phyloP scores from a whole-genome alignment of 2,113 vertebrate genomes.

The Chiloscyllium plagiosum region DNA sequence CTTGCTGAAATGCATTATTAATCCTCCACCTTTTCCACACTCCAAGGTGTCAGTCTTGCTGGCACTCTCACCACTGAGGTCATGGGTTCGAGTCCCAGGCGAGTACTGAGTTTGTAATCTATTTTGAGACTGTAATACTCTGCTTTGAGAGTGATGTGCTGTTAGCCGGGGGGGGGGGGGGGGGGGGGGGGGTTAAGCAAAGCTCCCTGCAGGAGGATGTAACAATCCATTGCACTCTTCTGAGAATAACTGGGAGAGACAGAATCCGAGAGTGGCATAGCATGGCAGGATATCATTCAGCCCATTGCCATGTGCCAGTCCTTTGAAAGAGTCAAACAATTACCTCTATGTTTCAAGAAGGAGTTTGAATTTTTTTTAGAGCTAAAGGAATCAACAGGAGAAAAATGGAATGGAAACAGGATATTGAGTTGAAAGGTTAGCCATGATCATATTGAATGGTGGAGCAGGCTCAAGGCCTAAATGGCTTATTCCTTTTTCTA shows the following conservation, averaged over 20 bases:
- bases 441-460: too few species aligned
- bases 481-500: too few species aligned
- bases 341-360: too few species aligned
- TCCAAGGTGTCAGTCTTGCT: neutral
- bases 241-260: neutral
- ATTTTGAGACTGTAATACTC: neutral
- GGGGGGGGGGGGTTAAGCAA: neutral
- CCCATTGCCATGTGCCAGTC: neutral
- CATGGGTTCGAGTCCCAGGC: neutral
- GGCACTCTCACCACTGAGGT: neutral
- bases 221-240: neutral
- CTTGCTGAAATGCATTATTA: neutral
- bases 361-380: too few species aligned
- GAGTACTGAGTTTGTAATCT: neutral
- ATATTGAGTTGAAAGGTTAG: too few species aligned
- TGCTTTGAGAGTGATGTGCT: neutral
- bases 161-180: neutral
- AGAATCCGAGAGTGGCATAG: neutral
- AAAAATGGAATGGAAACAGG: too few species aligned
- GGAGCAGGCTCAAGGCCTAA: too few species aligned
- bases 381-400: too few species aligned
- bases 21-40: neutral
- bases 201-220: neutral
- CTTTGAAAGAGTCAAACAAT: neutral
- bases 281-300: neutral